A percentile compares a stretch with the other conserved stretches of the same genome.
Evolutionary conservation across 2,113 vertebrate genomes (phyloP).

Genomic region (Aptenodytes forsteri): DNA sequence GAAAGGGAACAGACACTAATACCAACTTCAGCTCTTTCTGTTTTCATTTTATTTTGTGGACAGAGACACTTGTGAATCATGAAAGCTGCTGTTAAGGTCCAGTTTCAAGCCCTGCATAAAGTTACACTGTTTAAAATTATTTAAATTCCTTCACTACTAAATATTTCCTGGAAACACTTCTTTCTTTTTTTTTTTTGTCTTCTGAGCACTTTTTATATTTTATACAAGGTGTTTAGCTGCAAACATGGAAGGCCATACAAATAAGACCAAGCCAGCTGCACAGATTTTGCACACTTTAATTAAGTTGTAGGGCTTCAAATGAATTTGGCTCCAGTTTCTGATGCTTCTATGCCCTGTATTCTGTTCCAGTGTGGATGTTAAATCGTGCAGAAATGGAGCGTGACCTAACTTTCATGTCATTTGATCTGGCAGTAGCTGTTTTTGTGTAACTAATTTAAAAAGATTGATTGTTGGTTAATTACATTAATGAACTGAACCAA

Average conservation of each 20-base stretch:
- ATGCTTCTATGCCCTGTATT: conserved; percentile 11
- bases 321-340: conserved; percentile 42
- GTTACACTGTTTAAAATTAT: neutral
- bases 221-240: neutral
- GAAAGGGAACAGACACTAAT: neutral
- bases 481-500: conserved; percentile 65
- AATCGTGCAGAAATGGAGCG: conserved; percentile 47
- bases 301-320: conserved; percentile 52
- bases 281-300: conserved; percentile 48
- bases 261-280: conserved; percentile 38
- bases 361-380: conserved; percentile 20
- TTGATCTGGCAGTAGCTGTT: conserved; percentile 30
- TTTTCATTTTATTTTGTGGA: neutral
- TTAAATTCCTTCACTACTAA: neutral
- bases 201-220: neutral
- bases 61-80: neutral
- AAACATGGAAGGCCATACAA: neutral
- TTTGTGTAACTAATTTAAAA: conserved; percentile 64
- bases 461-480: conserved; percentile 67
- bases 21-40: neutral
- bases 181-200: neutral
- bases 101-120: neutral
- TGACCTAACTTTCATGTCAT: conserved; percentile 37
- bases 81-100: neutral
- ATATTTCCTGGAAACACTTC: neutral